Conservation (phyloP, 2,113 vertebrate genomes). For the Pseudonaja textilis region DNA sequence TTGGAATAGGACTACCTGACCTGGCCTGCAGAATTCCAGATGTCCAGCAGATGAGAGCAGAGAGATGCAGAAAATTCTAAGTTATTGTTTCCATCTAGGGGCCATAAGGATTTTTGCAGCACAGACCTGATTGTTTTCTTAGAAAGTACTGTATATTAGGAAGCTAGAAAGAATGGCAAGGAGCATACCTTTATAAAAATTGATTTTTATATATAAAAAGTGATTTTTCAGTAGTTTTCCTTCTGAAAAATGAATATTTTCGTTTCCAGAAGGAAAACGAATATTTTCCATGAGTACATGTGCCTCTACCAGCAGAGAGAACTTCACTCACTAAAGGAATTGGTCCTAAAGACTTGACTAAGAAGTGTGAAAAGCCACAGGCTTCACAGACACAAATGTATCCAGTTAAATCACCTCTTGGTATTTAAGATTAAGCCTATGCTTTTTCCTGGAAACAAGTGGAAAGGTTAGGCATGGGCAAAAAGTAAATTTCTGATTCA, state of each 20-base stretch:
- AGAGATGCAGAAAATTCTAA: conserved; percentile 7
- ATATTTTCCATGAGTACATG: background rate
- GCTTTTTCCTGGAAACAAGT: conserved; percentile 51
- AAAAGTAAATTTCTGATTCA: conserved; percentile 40
- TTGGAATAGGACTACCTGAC: background rate
- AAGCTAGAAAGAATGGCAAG: background rate
- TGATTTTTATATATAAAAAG: no score
- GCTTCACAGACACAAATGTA: conserved; percentile 35
- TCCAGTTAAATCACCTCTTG: conserved; percentile 49
- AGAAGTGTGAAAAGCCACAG: conserved; percentile 47
- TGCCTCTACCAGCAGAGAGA: background rate
- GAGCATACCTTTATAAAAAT: background rate
- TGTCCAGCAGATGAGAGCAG: conserved; percentile 21
- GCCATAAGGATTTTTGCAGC: background rate
- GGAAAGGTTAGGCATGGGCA: conserved; percentile 42
- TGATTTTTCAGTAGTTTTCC: background rate
- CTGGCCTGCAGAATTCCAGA: background rate
- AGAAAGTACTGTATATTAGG: background rate
- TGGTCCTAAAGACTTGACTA: conserved; percentile 45
- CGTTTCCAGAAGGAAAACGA: no score
- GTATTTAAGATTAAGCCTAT: conserved; percentile 53
- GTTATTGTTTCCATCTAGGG: background rate
- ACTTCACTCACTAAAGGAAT: background rate
- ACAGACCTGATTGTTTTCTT: background rate
- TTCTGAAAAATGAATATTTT: background rate